phyloP scores from a whole-genome alignment of 2,113 vertebrate genomes.

The Cyprinodon brontotheroides region DNA sequence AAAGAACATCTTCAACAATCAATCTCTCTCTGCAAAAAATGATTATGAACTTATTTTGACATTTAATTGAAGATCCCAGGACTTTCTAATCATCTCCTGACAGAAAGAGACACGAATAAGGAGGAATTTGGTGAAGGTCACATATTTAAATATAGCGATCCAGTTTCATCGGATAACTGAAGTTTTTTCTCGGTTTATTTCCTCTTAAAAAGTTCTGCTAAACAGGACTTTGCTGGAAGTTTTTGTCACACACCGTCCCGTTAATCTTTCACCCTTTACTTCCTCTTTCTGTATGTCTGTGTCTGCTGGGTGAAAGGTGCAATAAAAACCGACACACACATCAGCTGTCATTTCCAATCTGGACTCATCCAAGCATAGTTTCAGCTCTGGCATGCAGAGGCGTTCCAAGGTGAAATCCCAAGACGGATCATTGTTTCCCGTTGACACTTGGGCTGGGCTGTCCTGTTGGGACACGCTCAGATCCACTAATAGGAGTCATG shows the following conservation, averaged over 20 bases:
- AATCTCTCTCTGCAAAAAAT: not conserved
- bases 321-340: not conserved
- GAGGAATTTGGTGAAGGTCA: no score
- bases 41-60: not conserved
- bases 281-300: not conserved
- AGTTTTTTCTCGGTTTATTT: no score
- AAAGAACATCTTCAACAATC: not conserved
- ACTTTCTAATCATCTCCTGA: not conserved
- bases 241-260: not conserved
- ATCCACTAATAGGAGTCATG: slow-evolving; percentile 53
- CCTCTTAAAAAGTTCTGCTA: not conserved
- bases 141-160: no score
- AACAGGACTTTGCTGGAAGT: not conserved
- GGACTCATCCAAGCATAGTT: slow-evolving; percentile 17
- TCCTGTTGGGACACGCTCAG: slow-evolving; percentile 71
- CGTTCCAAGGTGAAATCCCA: slow-evolving; percentile 62
- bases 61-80: not conserved
- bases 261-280: slow-evolving; percentile 6
- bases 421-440: slow-evolving; percentile 61
- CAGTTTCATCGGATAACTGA: no score
- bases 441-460: slow-evolving; percentile 55
- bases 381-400: slow-evolving; percentile 11
- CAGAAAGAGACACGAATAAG: not conserved
- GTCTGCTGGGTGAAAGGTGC: not conserved
- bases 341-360: slow-evolving; percentile 26